Base-by-base conservation (phyloP, 2,888 invertebrate genomes). In the Lydus trimaculatus region DNA sequence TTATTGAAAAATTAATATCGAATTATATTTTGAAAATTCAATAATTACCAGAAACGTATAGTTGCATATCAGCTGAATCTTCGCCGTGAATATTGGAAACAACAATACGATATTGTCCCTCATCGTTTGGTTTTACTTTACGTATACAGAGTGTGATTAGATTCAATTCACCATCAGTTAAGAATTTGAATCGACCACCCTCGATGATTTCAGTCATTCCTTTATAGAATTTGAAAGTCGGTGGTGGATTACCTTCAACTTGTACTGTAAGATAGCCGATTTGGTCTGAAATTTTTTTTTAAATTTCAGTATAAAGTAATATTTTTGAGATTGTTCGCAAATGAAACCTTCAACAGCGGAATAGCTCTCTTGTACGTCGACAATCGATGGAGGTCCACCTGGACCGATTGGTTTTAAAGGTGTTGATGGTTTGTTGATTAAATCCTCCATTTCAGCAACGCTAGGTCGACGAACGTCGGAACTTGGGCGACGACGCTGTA, bases 101-200 rank as follows among this genome's bases (percentile, higher is more conserved):
- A 75, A 95, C 92, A 81, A 98, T 89, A 84, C 93, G 96, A 87
- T 98, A 99, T 87, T 94, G 95, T 64, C 96, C 97, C 87, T 99
- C 98, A 91, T 99, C 99, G 81, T 95, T 95, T 60, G 97, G 95
- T 83, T 98, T 97, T 76, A 96, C 92, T 88, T 99, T 99, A 79
- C 96, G 91, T 88, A 99, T 96, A 84, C 97, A 96, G 72, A 99
- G 89, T 52, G 97, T 96, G 78, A 98, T 94, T 68, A 94, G 91
- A 83, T 96, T 97, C 69, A 92, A 93, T 80, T 97, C 95, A 61
- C 97, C 95, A 86, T 99, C 98, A 48, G 98, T 98, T 79, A 96
- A 88, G 84, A 96, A 94, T 85, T 97, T 97, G 87, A 96, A 98
- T 72, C 98, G 91, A 76, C 98, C 99, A 76, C 97, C 96, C 86